Percentiles rank a stretch among this genome's conserved stretches.
These are phyloP conservation scores for Camarhynchus parvulus DNA, from an alignment of 2,113 vertebrate species.

Conservation along the genomic window DNA sequence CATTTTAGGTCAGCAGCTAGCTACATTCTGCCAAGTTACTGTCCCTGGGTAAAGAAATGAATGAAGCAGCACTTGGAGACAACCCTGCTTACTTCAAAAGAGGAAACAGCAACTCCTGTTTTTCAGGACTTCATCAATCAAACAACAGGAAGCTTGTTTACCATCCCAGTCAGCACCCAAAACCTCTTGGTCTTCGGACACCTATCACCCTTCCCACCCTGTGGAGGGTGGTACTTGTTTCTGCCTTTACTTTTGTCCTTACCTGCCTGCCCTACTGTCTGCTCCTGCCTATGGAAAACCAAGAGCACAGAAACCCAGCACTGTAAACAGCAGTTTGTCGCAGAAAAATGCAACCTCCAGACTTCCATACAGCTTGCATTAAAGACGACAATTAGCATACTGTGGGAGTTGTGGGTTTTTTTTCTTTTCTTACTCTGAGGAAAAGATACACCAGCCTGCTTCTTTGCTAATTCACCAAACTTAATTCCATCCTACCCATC, in stretches of 20 bases:
- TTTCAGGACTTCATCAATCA: not conserved
- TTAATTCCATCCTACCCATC: not conserved
- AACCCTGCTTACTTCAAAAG: not conserved
- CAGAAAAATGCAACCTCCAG: not conserved
- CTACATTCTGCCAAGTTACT: not conserved
- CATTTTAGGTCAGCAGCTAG: not conserved
- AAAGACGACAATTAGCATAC: not conserved
- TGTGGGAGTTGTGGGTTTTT: accelerated
- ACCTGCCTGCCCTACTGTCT: not conserved
- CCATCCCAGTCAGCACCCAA: not conserved
- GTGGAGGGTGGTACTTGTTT: not conserved
- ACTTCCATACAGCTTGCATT: not conserved
- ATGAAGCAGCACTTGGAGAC: not conserved
- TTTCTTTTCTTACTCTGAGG: not conserved
- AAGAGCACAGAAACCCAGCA: accelerated
- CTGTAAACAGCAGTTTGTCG: not conserved
- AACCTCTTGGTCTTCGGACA: not conserved
- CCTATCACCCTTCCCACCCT: not conserved
- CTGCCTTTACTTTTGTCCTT: not conserved
- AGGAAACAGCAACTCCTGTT: not conserved
- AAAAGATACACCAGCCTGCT: not conserved
- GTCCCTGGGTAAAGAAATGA: not conserved
- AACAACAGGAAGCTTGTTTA: not conserved
- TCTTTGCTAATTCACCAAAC: not conserved
- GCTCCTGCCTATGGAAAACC: not conserved